phyloP scores from a whole-genome alignment of 1,140 invertebrate species.

The Drosophila quadrilineata region DNA sequence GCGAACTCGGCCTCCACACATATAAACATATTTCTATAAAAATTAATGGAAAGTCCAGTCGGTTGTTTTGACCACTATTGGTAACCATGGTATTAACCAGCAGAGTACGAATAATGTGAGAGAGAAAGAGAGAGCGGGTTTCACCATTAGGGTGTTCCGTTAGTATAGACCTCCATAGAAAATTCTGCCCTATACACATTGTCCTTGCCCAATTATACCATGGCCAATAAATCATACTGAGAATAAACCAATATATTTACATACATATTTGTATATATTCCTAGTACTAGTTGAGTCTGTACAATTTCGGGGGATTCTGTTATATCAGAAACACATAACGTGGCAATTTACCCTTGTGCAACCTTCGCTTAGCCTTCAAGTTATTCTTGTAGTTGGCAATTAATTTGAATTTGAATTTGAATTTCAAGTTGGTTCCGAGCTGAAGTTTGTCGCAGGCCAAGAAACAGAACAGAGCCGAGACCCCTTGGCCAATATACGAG shows the following conservation, averaged over 20 bases:
- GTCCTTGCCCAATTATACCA: no score
- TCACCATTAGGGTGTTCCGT: conserved; percentile 49
- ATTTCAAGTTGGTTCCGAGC: conserved; percentile 14
- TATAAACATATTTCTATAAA: conserved; percentile 50
- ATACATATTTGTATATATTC: no score
- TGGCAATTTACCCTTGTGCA: no score
- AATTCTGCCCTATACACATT: no score
- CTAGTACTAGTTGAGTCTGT: no score
- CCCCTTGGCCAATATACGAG: no score
- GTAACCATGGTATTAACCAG: conserved; percentile 68
- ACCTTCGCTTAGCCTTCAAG: not conserved
- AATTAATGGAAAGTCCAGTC: conserved; percentile 75
- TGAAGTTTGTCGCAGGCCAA: no score
- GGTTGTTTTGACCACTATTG: conserved; percentile 63
- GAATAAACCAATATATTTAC: no score
- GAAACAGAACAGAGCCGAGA: conserved; percentile 30
- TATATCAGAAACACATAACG: no score
- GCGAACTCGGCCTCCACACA: conserved; percentile 27
- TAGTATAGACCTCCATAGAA: no score
- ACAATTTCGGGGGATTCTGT: no score
- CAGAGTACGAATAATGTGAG: conserved; percentile 27
- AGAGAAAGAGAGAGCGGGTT: conserved; percentile 49
- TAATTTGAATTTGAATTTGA: conserved; percentile 43
- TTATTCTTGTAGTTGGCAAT: conserved; percentile 14
- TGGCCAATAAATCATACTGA: no score